A percentile compares a stretch with the other conserved stretches of the same genome.
phyloP scores from a whole-genome alignment of 2,888 invertebrate species.

The Stenichneumon culpator region DNA sequence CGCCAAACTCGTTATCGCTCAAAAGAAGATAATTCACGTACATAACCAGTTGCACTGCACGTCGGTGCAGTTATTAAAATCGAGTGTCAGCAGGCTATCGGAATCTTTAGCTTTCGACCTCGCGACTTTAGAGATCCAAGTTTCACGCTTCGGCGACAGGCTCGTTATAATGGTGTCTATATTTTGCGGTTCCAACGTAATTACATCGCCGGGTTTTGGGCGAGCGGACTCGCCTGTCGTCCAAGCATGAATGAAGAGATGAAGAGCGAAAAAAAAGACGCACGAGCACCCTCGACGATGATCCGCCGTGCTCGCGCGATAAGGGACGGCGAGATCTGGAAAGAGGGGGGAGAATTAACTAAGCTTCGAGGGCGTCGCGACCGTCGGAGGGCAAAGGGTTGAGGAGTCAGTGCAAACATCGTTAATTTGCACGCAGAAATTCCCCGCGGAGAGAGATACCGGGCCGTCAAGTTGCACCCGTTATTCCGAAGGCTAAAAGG shows the following conservation, averaged over 20 bases:
- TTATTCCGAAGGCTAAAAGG: conserved; percentile 81
- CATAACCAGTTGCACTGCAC: conserved; percentile 27
- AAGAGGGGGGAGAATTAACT: conserved; percentile 45
- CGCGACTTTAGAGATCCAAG: conserved; percentile 7
- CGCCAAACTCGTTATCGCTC: conserved; percentile 35
- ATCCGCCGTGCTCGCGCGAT: neutral
- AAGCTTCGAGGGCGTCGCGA: conserved; percentile 44
- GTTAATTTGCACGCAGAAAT: conserved; percentile 83
- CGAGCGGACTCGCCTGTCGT: neutral
- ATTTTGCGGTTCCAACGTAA: neutral
- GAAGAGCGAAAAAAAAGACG: neutral
- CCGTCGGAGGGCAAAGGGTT: conserved; percentile 77
- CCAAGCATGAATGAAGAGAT: too few relatives aligned
- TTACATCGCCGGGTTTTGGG: conserved; percentile 20
- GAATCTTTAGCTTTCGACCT: conserved; percentile 41
- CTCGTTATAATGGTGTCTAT: neutral
- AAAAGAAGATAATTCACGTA: neutral
- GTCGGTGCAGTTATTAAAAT: conserved; percentile 32
- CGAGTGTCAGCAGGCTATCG: conserved; percentile 55
- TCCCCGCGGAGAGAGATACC: conserved; percentile 58
- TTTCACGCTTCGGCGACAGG: conserved; percentile 13
- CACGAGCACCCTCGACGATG: conserved; percentile 42
- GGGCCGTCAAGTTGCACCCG: conserved; percentile 66
- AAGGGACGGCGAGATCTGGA: conserved; percentile 30
- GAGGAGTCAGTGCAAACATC: conserved; percentile 80